Base-by-base conservation (phyloP, 2,888 invertebrate species). In the Leptura quadrifasciata region DNA sequence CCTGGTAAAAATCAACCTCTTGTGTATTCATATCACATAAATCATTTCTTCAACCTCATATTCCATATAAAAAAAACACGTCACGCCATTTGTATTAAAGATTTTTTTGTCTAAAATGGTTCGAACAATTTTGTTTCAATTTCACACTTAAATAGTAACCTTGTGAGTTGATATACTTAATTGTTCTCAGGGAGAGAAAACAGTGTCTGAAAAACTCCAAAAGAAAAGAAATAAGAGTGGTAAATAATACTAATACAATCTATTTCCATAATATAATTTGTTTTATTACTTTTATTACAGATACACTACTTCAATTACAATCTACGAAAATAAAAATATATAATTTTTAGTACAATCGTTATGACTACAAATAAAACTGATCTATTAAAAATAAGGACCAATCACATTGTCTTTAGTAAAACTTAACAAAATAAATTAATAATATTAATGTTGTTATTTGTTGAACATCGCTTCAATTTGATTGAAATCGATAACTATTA, bases 381-480 rank as follows among this genome's bases (percentile, higher is more conserved):
- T 18, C 4, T 9, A 57, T 10, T 57, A 20, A 20, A 20, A 9
- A 55, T 4, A 57, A 21, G 9, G 21, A n/a, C n/a, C n/a, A 47
- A 12, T 47, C 10, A 31, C 0, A 3, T 17, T 61, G n/a, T 27
- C 60, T 61, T 15, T 0, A 31, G 17, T 17, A 31, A 61, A 20
- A 17, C 5, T 47, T 47, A 64, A 63, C 18, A 63, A 47, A 39
- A 20, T 39, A 64, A 4, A 47, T 47, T 47, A 47, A n/a, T 47
- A 64, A 64, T 39, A 67, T 20, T n/a, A 67, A 21, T 18, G 47
- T n/a, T 8, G n/a, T 54, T 27, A 68, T 35, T 8, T 55, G 12
- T 31, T n/a, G 18, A 47, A 35, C 31, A 31, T 68, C 54, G 31
- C 24, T 55, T 17, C 27, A 55, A 20, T 12, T 21, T 31, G 9